A percentile compares a stretch with the other conserved stretches of the same genome.
These are phyloP conservation scores for Uromys caudimaculatus DNA, from an alignment of 2,797 vertebrate species.

Conservation along the genomic window DNA sequence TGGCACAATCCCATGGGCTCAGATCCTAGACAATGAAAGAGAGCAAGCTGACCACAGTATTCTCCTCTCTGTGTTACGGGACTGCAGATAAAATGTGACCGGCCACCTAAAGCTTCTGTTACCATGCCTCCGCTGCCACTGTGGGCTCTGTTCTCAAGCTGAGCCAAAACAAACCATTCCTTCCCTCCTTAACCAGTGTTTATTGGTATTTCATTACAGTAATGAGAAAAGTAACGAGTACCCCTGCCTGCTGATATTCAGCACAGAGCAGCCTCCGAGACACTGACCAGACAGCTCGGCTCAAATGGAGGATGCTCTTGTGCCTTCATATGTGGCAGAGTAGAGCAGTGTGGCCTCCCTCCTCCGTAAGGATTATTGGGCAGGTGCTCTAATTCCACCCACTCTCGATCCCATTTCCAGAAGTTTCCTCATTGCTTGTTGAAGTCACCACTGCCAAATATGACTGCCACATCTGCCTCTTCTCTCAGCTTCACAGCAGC, in stretches of 20 bases:
- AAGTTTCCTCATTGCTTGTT: background rate
- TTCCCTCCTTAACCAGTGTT: background rate
- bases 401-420: background rate
- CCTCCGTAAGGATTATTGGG: background rate
- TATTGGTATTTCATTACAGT: background rate
- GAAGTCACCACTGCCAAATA: background rate
- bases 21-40: background rate
- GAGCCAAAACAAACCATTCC: background rate
- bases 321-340: background rate
- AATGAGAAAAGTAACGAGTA: background rate
- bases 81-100: background rate
- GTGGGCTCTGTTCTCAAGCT: background rate
- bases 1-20: background rate
- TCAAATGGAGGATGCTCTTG: no score
- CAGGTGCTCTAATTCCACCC: background rate
- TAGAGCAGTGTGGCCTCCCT: no score
- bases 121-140: no score
- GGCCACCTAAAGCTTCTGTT: background rate
- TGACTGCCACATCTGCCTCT: background rate
- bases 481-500: background rate
- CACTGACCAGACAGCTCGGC: background rate
- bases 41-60: background rate
- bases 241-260: background rate
- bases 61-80: background rate
- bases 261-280: background rate